Conservation (phyloP, 2,888 invertebrate genomes). For the Chironomus tentans region DNA sequence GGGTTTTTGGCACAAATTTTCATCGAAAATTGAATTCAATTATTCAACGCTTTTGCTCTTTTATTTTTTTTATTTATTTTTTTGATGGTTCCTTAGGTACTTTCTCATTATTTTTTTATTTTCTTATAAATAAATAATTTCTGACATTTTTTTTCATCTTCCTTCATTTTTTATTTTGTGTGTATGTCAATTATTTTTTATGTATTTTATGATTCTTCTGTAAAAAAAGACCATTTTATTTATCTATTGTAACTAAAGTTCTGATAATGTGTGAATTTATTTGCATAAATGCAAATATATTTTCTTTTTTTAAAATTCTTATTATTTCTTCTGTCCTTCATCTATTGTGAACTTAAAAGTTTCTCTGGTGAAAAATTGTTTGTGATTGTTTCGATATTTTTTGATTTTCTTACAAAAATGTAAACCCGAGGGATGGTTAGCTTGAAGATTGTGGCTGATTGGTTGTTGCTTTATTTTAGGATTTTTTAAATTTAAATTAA, state of each 20-base stretch:
- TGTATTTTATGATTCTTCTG: conserved; percentile 13
- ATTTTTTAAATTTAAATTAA: no score
- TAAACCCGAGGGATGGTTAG: no score
- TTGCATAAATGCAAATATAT: neutral
- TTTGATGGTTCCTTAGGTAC: neutral
- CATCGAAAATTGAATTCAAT: conserved; percentile 1
- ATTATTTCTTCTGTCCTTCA: conserved; percentile 10
- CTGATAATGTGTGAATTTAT: conserved; percentile 9
- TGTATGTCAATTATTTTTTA: neutral
- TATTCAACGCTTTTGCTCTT: conserved; percentile 10
- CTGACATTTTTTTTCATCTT: neutral
- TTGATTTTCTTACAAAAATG: neutral
- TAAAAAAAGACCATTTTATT: conserved; percentile 26
- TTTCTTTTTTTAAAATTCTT: neutral
- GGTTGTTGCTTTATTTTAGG: no score
- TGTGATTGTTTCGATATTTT: neutral
- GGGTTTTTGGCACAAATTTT: conserved; percentile 14
- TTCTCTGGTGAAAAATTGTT: conserved; percentile 22
- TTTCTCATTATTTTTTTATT: neutral
- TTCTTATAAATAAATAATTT: conserved; percentile 22
- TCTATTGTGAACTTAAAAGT: conserved; percentile 22
- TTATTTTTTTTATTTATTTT: neutral
- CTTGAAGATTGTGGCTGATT: neutral
- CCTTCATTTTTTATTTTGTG: neutral
- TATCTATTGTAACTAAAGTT: conserved; percentile 21